Evolutionary conservation across 2,888 invertebrate genomes (phyloP).

Genomic region (Drosophila gaucha): DNA sequence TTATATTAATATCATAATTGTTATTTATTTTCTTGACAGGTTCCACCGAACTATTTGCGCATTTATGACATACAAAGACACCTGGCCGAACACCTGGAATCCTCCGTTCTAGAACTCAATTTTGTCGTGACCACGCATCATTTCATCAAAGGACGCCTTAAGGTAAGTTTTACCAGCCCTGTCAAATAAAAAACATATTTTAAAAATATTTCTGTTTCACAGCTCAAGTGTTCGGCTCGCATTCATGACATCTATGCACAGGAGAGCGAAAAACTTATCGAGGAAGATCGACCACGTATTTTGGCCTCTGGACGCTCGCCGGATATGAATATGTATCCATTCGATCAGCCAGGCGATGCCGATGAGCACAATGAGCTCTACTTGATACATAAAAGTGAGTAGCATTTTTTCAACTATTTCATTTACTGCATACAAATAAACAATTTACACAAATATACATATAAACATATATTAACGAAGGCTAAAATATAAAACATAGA

Average conservation of each 20-base stretch:
- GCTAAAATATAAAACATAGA: no score
- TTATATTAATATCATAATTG: neutral
- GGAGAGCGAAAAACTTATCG: constrained; percentile 83
- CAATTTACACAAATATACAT: neutral
- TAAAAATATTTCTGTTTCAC: no score
- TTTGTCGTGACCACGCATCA: constrained; percentile 83
- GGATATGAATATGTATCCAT: constrained; percentile 83
- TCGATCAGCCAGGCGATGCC: constrained; percentile 80
- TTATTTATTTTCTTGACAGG: constrained; percentile 57
- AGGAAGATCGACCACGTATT: constrained; percentile 84
- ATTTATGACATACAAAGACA: constrained; percentile 82
- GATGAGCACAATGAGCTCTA: constrained; percentile 83
- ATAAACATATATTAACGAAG: no score
- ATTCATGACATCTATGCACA: constrained; percentile 84
- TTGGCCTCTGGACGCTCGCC: constrained; percentile 84
- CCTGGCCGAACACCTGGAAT: constrained; percentile 81
- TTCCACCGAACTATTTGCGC: constrained; percentile 78
- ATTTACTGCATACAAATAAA: neutral
- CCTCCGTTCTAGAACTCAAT: constrained; percentile 82
- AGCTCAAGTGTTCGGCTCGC: constrained; percentile 84
- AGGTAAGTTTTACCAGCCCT: constrained; percentile 59
- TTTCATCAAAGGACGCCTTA: constrained; percentile 82
- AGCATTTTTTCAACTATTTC: neutral
- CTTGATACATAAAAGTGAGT: constrained; percentile 83
- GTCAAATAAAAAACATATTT: no score